A percentile compares a stretch with the other conserved stretches of the same genome.
Evolutionary conservation across 2,797 vertebrate species (phyloP).

Genomic region (Chelonia mydas): DNA sequence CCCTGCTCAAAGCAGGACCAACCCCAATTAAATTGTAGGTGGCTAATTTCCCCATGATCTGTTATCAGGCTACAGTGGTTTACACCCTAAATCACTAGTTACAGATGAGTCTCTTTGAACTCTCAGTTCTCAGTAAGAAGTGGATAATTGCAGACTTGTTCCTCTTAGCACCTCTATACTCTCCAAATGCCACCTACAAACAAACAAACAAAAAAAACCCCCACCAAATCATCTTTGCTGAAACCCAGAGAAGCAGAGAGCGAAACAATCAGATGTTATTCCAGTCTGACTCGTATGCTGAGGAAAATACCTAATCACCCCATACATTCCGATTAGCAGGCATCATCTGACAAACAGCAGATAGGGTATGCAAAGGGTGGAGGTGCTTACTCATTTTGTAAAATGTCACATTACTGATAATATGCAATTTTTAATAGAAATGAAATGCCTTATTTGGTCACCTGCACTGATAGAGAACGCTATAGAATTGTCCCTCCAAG

Average conservation of each 20-base stretch:
- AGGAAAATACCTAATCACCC: background rate
- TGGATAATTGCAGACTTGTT: background rate
- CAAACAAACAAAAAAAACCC: background rate
- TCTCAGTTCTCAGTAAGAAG: background rate
- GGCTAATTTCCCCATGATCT: background rate
- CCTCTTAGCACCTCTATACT: background rate
- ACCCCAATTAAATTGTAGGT: background rate
- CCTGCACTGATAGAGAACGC: rapidly evolving
- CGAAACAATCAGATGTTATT: background rate
- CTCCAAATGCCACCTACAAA: background rate
- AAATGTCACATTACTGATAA: background rate
- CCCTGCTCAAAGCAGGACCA: too few species aligned
- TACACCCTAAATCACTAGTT: background rate
- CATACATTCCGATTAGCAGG: background rate
- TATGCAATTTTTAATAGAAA: slow-evolving; percentile 28
- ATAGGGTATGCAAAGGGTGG: background rate
- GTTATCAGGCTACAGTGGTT: rapidly evolving
- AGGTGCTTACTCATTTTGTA: background rate
- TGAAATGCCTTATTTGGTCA: background rate
- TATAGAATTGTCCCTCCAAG: background rate
- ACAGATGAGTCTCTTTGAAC: background rate
- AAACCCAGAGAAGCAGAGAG: background rate
- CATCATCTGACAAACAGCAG: background rate
- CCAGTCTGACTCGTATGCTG: rapidly evolving
- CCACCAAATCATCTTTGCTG: background rate